Evolutionary conservation across 2,113 vertebrate genomes (phyloP), one percentile per base, ranked within the genome.

Genomic region (Coptodon rendalli): DNA sequence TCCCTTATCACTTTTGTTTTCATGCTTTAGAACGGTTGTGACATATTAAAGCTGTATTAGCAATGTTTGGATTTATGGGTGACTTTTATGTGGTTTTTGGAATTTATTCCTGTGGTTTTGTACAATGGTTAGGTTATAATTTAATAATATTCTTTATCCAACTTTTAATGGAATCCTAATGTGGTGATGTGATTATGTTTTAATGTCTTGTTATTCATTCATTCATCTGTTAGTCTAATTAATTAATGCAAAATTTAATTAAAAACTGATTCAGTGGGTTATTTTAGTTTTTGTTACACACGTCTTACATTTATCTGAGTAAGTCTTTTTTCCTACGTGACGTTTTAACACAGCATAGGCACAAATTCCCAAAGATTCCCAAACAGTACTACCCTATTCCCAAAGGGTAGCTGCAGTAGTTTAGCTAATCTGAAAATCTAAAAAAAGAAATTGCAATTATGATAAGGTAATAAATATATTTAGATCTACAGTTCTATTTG

Each of bases 401-500:
- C 36, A 38, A 38, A 40, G 38, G 38, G 10, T 0, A 14, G 36
- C 63, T 40, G 36, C 61, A 66, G 38, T 45, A 1, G 36, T 27
- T 29, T 12, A 73, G 36, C 68, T 50, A 76, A 48, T 31, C 6
- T 76, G 43, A 76, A 76, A 66, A 66, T 66, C 61, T 13, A 63
- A 0, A 9, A 3, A 2, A 9, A 19, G 17, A 29, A 27, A 24
- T 0, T 2, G 14, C 40, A 73, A 11, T 73, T 29, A 1, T 45
- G 6, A 48, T 17, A 19, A 45, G n/a, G 22, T 29, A 29, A 73
- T 73, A 73, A 45, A 45, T 76, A 76, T 73, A 48, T 48, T 48
- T 48, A 45, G 2, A 48, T 16, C 0, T 48, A 48, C 68, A 73
- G 22, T 48, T 45, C 38, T 73, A 17, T 73, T 76, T 29, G 68